Conservation (phyloP, 2,888 invertebrate species). For the Epirrhoe tristata region DNA sequence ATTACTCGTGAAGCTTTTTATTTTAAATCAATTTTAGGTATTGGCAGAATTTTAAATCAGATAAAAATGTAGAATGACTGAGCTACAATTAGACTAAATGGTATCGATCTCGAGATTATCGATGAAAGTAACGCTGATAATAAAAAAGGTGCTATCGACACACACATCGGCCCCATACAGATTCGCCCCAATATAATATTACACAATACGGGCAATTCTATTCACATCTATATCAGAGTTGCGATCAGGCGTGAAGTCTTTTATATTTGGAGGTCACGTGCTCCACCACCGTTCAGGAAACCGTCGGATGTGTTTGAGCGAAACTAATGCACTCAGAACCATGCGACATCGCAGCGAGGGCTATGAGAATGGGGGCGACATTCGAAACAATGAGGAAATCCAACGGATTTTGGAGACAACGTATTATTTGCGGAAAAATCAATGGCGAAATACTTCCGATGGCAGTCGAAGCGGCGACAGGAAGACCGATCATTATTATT, state of each 20-base stretch:
- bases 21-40: conserved; percentile 13
- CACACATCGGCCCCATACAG: conserved; percentile 49
- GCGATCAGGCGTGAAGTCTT: conserved; percentile 82
- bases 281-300: conserved; percentile 77
- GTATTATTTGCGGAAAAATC: conserved; percentile 84
- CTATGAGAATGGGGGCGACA: conserved; percentile 50
- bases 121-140: conserved; percentile 41
- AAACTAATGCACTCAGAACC: conserved; percentile 83
- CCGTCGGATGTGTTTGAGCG: conserved; percentile 79
- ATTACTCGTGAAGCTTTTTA: conserved; percentile 24
- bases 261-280: conserved; percentile 82
- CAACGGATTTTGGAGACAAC: conserved; percentile 62
- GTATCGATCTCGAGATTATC: conserved; percentile 13
- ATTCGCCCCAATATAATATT: conserved; percentile 66
- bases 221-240: conserved; percentile 76
- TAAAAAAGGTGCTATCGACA: conserved; percentile 47
- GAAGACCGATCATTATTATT: conserved; percentile 81
- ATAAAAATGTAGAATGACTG: conserved; percentile 15
- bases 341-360: conserved; percentile 66
- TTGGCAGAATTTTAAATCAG: conserved; percentile 14
- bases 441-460: conserved; percentile 80
- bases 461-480: conserved; percentile 66
- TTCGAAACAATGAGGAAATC: conserved; percentile 57
- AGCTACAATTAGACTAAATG: conserved; percentile 24
- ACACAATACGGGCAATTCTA: conserved; percentile 81